Base-by-base conservation (phyloP, 2,888 invertebrate species). In the Psococerastis gibbosa region DNA sequence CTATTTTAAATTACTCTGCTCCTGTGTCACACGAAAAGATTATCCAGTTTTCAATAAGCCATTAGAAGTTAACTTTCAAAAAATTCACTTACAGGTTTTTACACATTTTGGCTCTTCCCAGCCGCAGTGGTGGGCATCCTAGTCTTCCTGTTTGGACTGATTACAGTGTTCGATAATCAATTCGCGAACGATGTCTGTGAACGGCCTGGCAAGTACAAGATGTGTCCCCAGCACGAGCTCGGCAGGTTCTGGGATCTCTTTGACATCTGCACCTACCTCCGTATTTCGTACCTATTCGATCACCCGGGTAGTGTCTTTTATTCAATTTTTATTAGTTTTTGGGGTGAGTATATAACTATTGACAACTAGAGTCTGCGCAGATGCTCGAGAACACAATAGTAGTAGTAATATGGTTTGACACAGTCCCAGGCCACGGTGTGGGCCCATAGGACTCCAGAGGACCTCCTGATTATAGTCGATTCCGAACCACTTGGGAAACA, bases 221-320 rank as follows among this genome's bases (percentile, higher is more conserved):
- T 70, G 70, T 70, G 70, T 51, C 70, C 70, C 0, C 54, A 64
- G 6, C 70, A 70, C 55, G 68, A 69, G 50, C 62, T 65, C 49
- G 55, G 61, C 17, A 56, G 58, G n/a, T 67, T 61, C 53, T 70
- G 69, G 69, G 58, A 62, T 49, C 57, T 70, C 16, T 61, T 63
- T 17, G 66, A 68, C 45, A 65, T 67, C n/a, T 70, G 70, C 54
- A 55, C 63, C 18, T 66, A 64, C 49, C 59, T 63, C 17, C 58
- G 57, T 47, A 55, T 69, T 3, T 59, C 66, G 9, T 69, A 68
- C 52, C 57, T 69, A 31, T 69, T 70, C 53, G 70, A 70, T 52
- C 68, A 70, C 48, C 66, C 68, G 2, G 67, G 66, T n/a, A 69
- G 69, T 2, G 67, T 70, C 20, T 63, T 68, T 52, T 70, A 66